A percentile compares a stretch with the other conserved stretches of the same genome.
Evolutionary conservation across 2,113 vertebrate species (phyloP).

Genomic region (Picathartes gymnocephalus): DNA sequence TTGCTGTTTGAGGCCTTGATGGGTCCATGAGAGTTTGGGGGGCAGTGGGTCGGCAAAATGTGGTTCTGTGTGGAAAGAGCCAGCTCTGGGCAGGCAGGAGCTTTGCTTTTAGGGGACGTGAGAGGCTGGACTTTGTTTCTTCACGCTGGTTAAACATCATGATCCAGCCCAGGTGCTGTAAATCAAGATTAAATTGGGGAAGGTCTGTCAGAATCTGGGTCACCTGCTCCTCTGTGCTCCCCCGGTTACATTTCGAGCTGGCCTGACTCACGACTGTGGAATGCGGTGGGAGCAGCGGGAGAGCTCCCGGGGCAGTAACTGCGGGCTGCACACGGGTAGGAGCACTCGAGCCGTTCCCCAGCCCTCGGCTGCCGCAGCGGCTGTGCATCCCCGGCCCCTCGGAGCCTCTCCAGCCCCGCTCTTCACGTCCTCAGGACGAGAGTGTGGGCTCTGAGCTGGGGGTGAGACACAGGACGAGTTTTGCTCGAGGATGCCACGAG

Average conservation of each 20-base stretch:
- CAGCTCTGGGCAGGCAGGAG: rapidly evolving
- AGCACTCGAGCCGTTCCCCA: background rate
- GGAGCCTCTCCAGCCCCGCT: no score
- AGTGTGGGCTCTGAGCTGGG: no score
- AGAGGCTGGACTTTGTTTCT: background rate
- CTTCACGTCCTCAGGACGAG: no score
- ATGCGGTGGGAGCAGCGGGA: background rate
- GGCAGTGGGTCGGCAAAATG: background rate
- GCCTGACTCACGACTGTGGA: background rate
- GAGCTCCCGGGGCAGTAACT: background rate
- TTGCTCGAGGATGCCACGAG: rapidly evolving
- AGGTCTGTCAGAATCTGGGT: background rate
- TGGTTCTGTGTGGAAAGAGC: background rate
- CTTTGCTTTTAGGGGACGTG: background rate
- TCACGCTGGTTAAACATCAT: rapidly evolving
- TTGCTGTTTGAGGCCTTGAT: background rate
- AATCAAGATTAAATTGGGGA: no score
- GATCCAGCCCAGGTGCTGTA: rapidly evolving
- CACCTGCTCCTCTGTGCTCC: background rate
- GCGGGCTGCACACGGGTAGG: background rate
- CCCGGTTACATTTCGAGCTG: background rate
- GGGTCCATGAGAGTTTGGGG: rapidly evolving
- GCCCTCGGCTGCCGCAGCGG: rapidly evolving
- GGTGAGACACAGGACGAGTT: background rate
- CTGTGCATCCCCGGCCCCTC: background rate